Conservation (phyloP, 2,113 vertebrate genomes). For the Nycticebus coucang region DNA sequence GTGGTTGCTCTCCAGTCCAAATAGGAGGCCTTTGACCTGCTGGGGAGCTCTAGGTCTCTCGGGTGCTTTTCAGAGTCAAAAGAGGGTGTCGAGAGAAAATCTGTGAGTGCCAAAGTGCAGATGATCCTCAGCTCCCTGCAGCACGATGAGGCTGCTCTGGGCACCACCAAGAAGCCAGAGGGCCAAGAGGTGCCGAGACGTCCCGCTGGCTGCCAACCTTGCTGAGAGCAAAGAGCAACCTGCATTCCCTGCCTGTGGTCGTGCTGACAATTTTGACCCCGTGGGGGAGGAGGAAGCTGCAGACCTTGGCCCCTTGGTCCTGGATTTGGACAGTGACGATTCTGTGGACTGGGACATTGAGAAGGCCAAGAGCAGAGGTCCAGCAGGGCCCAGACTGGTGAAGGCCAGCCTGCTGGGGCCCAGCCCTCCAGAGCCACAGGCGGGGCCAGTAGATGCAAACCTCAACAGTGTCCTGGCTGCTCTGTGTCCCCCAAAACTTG, state of each 20-base stretch:
- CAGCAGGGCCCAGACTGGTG: neutral
- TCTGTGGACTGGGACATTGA: slow-evolving; percentile 96
- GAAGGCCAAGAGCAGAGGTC: slow-evolving; percentile 88
- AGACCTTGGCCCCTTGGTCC: slow-evolving; percentile 71
- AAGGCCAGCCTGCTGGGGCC: neutral
- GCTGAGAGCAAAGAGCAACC: slow-evolving; percentile 46
- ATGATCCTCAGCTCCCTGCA: slow-evolving; percentile 95
- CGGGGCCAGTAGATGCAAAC: slow-evolving; percentile 47
- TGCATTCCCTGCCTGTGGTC: neutral
- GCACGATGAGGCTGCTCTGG: slow-evolving; percentile 89
- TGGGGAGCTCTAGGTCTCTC: slow-evolving; percentile 90
- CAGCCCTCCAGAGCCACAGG: neutral
- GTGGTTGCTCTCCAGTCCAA: slow-evolving; percentile 91
- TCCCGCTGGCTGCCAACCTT: slow-evolving; percentile 2
- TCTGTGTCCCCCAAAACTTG: slow-evolving; percentile 63
- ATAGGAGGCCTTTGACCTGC: slow-evolving; percentile 92
- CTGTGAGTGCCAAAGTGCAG: slow-evolving; percentile 92
- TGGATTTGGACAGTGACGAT: slow-evolving; percentile 93
- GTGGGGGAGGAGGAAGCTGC: slow-evolving; percentile 56
- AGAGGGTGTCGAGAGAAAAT: slow-evolving; percentile 83
- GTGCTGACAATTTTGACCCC: slow-evolving; percentile 55
- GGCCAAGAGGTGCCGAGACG: slow-evolving; percentile 61
- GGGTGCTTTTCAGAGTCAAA: slow-evolving; percentile 90
- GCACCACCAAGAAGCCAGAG: slow-evolving; percentile 84
- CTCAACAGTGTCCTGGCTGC: neutral